Conservation (phyloP, 2,888 invertebrate species). For the Chaetoderma sp. region DNA sequence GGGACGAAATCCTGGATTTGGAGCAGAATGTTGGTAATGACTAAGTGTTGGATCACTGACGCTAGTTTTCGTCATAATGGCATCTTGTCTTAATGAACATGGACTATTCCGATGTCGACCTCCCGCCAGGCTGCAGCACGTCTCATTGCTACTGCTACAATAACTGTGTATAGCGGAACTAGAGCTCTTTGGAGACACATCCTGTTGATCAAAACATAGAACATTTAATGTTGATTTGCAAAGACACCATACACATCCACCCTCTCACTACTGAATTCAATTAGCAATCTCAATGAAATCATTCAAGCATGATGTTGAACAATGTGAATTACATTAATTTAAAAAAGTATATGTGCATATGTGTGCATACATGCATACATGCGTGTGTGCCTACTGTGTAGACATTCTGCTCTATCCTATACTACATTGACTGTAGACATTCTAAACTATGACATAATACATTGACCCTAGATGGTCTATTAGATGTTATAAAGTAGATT, state of each 20-base stretch:
- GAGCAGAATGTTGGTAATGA: conserved; percentile 35
- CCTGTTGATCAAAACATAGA: conserved; percentile 4
- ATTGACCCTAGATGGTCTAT: too few species aligned
- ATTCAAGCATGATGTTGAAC: too few species aligned
- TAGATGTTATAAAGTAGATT: too few species aligned
- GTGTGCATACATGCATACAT: conserved; percentile 4
- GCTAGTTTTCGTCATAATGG: conserved; percentile 39
- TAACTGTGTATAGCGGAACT: not conserved
- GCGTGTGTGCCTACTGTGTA: not conserved
- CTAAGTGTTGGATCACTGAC: conserved; percentile 51
- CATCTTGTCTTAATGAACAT: conserved; percentile 41
- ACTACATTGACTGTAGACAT: not conserved
- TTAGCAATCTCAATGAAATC: too few species aligned
- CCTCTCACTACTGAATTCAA: too few species aligned
- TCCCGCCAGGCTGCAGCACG: too few species aligned
- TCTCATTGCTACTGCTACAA: not conserved
- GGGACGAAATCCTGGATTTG: conserved; percentile 44
- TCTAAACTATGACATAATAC: not conserved
- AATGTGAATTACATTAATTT: not conserved
- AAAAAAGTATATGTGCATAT: not conserved
- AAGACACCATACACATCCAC: too few species aligned
- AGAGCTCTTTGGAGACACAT: conserved; percentile 17
- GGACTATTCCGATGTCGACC: conserved; percentile 32
- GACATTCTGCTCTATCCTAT: not conserved
- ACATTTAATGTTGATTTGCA: too few species aligned